These are phyloP conservation scores for Hydractinia echinata DNA, from an alignment of 30 jellyfish, hydroid and myxozoan genomes.

Conservation along the genomic window DNA sequence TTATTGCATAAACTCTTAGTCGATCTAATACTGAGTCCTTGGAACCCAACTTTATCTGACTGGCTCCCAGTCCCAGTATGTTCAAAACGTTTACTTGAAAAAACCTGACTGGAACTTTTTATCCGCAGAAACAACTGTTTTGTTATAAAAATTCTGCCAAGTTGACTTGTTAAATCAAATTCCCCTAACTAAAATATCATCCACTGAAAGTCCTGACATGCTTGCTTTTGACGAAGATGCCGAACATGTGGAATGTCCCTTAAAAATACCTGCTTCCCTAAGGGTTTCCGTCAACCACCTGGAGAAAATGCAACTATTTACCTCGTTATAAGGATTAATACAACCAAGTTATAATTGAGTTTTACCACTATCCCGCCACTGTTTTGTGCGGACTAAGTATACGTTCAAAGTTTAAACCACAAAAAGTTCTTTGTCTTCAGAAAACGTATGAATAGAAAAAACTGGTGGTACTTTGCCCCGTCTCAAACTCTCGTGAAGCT, in stretches of 20 bases:
- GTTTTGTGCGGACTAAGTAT: background rate
- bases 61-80: background rate
- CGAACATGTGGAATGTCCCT: no score
- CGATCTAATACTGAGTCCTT: conserved; percentile 8
- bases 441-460: background rate
- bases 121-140: no score
- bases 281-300: no score
- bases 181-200: no score
- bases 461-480: background rate
- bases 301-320: background rate
- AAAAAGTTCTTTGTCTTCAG: background rate
- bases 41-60: background rate
- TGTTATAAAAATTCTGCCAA: no score
- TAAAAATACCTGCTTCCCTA: no score
- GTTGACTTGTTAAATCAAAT: no score
- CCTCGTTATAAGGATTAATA: background rate
- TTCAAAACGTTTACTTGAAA: no score
- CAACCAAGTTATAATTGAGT: background rate
- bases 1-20: background rate
- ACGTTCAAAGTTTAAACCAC: background rate
- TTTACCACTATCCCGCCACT: background rate
- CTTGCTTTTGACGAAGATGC: no score
- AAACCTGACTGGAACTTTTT: no score
- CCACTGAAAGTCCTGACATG: no score
- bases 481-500: background rate